Conservation (phyloP, 2,888 invertebrate species). For the Lathronympha strigana region DNA sequence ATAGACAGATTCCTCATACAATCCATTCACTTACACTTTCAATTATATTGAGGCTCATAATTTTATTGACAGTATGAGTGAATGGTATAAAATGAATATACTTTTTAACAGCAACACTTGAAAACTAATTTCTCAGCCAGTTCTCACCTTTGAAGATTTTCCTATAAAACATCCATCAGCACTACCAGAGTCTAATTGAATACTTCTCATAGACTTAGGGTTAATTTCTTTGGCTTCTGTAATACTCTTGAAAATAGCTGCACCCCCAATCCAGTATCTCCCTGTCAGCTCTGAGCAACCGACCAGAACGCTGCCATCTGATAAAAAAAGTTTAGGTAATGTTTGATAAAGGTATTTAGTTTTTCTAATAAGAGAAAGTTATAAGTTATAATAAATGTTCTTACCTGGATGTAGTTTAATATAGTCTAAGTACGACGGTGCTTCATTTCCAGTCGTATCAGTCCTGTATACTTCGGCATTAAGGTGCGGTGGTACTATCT, state of each 20-base stretch:
- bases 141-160: slow-evolving; percentile 64
- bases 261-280: slow-evolving; percentile 78
- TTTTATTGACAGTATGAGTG: too few species aligned
- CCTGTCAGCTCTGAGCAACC: slow-evolving; percentile 79
- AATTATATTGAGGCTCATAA: too few species aligned
- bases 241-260: slow-evolving; percentile 61
- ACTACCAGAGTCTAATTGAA: slow-evolving; percentile 66
- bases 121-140: not conserved
- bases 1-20: too few species aligned
- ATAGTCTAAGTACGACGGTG: slow-evolving; percentile 70
- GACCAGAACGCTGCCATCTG: slow-evolving; percentile 74
- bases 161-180: slow-evolving; percentile 76
- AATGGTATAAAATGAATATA: too few species aligned
- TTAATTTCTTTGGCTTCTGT: slow-evolving; percentile 53
- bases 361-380: not conserved
- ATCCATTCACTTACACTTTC: too few species aligned
- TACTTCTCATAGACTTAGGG: slow-evolving; percentile 57
- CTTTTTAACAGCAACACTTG: not conserved
- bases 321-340: slow-evolving; percentile 41
- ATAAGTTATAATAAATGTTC: not conserved
- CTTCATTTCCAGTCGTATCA: slow-evolving; percentile 66
- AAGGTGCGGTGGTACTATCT: slow-evolving; percentile 74
- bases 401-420: slow-evolving; percentile 68
- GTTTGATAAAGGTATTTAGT: not conserved
- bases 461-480: slow-evolving; percentile 79